Base-by-base conservation (phyloP, 1,140 invertebrate genomes). In the Listronotus oregonensis region DNA sequence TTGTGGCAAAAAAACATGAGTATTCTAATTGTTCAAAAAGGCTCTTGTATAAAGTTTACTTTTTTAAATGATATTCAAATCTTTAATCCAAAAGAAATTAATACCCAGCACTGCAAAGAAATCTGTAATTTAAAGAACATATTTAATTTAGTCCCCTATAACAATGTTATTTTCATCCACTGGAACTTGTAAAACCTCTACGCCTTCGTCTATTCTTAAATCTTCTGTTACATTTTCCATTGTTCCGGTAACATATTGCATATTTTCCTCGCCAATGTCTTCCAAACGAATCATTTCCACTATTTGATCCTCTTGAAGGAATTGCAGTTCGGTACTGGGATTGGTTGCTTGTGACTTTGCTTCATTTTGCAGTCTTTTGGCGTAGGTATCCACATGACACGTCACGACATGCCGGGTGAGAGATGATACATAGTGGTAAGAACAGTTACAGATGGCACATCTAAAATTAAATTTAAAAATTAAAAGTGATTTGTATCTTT, bases 371-470 rank as follows among this genome's bases (percentile, higher is more conserved):
- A 18, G 9, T 14, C 18, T 58, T 37, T 58, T 55, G 32, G 4
- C 21, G 6, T 0, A 7, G 21, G 31, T 12, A n/a, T 59, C 42
- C 6, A 75, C 68, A 49, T 77, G 75, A 52, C 70, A 71, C 12
- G 75, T 68, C 2, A 77, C 71, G n/a, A 77, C 70, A 47, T 77
- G 75, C 46, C 75, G 66, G 3, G 75, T 77, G 18, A 77, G 60
- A 1, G 75, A 75, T 6, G 70, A 74, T 9, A 71, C 63, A 61
- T 69, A 77, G 43, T 75, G 75, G 62, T 73, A 77, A 14, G 70
- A 69, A 64, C 70, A 75, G 8, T 67, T 69, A 63, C 75, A 77
- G 32, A 75, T 71, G 9, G 69, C 67, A 62, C 75, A 77, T 44
- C 69, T 72, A 40, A 12, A 68, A 71, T 42, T 52, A 49, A 64